Conservation (phyloP, 2,113 vertebrate genomes). For the Rhinoptilus africanus region DNA sequence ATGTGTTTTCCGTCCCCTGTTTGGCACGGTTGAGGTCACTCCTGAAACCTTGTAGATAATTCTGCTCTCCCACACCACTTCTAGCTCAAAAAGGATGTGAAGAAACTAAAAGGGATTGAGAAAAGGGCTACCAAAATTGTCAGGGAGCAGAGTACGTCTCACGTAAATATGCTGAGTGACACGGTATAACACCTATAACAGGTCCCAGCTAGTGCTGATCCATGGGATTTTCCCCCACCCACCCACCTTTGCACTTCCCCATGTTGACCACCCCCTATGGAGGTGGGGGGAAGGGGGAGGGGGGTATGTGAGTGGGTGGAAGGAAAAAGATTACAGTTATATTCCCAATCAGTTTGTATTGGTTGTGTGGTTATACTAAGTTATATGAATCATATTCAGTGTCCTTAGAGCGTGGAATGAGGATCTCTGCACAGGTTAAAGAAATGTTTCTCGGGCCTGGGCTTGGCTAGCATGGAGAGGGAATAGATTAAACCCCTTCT, state of each 20-base stretch:
- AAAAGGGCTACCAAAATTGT: not conserved
- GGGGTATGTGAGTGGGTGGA: too few relatives aligned
- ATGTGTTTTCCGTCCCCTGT: not conserved
- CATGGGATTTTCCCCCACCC: not conserved
- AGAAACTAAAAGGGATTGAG: not conserved
- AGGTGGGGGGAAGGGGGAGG: too few relatives aligned
- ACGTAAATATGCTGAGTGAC: not conserved
- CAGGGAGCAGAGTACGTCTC: not conserved
- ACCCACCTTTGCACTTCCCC: not conserved
- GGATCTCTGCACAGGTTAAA: not conserved
- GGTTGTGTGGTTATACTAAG: not conserved
- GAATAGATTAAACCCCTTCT: not conserved
- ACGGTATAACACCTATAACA: not conserved
- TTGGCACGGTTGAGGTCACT: not conserved
- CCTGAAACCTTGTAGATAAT: not conserved
- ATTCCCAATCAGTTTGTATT: not conserved
- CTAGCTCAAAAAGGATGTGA: not conserved
- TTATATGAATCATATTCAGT: not conserved
- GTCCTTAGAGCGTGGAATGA: not conserved
- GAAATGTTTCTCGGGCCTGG: not conserved
- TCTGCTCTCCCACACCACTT: not conserved
- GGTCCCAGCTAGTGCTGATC: not conserved
- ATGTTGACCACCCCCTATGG: not conserved
- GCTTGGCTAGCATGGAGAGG: not conserved
- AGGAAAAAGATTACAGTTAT: not conserved